Evolutionary conservation across 2,797 vertebrate species (phyloP).

Genomic region (Myotis planiceps): DNA sequence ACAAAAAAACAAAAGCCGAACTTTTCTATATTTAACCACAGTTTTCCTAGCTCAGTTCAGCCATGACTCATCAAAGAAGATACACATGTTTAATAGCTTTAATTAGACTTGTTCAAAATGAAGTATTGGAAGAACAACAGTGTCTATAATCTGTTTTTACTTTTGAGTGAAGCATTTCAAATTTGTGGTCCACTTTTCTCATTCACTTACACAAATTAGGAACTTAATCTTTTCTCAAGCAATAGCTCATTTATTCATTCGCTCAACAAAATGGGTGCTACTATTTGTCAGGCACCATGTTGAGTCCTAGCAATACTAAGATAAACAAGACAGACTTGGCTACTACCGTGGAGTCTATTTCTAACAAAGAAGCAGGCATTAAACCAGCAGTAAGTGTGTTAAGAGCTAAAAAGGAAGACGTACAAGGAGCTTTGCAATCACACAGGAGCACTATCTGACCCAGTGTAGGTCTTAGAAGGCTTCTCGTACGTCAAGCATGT

Average conservation of each 20-base stretch:
- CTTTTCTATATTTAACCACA: constrained; percentile 1
- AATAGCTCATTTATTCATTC: background rate
- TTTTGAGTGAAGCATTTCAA: background rate
- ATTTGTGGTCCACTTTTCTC: background rate
- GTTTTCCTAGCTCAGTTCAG: background rate
- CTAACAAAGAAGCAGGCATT: background rate
- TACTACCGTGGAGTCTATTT: background rate
- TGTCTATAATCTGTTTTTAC: background rate
- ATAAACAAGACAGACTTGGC: background rate
- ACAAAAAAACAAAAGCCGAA: background rate
- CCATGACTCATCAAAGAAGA: background rate
- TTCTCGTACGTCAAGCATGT: background rate
- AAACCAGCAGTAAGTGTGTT: background rate
- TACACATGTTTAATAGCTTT: background rate
- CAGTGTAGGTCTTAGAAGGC: background rate
- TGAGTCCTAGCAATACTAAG: background rate
- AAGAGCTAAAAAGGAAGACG: background rate
- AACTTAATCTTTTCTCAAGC: background rate
- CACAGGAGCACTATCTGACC: background rate
- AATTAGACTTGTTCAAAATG: constrained; percentile 27
- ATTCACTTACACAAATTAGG: constrained; percentile 6
- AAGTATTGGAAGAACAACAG: background rate
- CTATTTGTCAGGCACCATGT: background rate
- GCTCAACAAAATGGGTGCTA: background rate
- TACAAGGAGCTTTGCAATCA: background rate